These are phyloP conservation scores for Nasonia oneida DNA, from an alignment of 2,888 invertebrate species.

Conservation along the genomic window DNA sequence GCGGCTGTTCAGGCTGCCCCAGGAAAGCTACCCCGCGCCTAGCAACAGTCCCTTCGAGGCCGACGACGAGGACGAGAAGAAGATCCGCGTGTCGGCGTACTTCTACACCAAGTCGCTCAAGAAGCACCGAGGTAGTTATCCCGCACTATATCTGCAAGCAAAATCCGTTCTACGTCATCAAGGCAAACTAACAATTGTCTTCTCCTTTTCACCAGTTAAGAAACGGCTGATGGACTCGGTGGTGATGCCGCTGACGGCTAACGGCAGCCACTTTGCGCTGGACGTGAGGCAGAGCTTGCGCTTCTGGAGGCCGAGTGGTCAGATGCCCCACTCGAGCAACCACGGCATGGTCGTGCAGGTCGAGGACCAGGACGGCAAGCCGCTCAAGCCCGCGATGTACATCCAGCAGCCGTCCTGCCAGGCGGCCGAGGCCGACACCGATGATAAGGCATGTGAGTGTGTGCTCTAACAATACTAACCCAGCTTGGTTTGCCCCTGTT, in stretches of 20 bases:
- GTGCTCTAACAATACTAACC: constrained; percentile 78
- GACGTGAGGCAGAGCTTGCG: constrained; percentile 74
- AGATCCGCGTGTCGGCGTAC: constrained; percentile 82
- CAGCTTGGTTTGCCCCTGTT: constrained; percentile 62
- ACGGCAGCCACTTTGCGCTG: constrained; percentile 73
- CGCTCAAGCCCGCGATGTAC: constrained; percentile 80
- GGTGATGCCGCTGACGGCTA: constrained; percentile 71
- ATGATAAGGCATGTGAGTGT: constrained; percentile 79
- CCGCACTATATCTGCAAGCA: constrained; percentile 25
- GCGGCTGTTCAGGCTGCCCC: constrained; percentile 80
- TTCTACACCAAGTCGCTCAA: constrained; percentile 82
- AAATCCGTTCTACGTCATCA: not conserved
- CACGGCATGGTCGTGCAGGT: constrained; percentile 82
- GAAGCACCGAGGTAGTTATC: constrained; percentile 80
- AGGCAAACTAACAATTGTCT: not conserved
- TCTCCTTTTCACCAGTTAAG: constrained; percentile 67
- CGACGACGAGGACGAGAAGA: constrained; percentile 78
- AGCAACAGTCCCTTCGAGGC: constrained; percentile 63
- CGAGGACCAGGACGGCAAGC: constrained; percentile 82
- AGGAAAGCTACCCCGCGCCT: constrained; percentile 73
- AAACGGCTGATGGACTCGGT: constrained; percentile 76
- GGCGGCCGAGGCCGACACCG: constrained; percentile 67
- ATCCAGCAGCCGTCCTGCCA: constrained; percentile 78
- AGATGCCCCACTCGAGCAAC: constrained; percentile 70
- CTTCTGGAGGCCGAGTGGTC: constrained; percentile 71